Evolutionary conservation across 92 coral and sea anemone species (phyloP), one percentile per base, ranked within the genome.

Genomic region (Phenganax marumi): DNA sequence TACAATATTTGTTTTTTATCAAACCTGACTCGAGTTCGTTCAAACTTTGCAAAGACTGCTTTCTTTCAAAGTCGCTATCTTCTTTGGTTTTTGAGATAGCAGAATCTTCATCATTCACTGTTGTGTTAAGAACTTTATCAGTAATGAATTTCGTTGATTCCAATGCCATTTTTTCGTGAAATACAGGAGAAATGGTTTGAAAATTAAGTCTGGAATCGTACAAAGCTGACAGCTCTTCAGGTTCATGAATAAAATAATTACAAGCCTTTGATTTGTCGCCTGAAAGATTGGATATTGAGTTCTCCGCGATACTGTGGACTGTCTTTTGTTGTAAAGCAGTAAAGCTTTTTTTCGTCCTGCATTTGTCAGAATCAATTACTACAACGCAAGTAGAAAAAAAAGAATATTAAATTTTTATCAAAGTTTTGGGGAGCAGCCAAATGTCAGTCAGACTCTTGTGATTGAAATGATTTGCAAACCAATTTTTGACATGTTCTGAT

Each of bases 201-300:
- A 76, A 76, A 55, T 56, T 49, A 50, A 57, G 3, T 56, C 50
- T 56, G 12, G 81, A 39, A 24, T 76, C 81, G 22, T 54, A 56
- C 48, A 76, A 39, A 12, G 81, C 81, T 12, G 50, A 54, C 25
- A 54, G 68, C 68, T 76, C 81, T 39, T 76, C 81, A 25, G 81
- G 81, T 12, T 76, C 81, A 48, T 76, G 81, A 25, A 76, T 56
- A 56, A 76, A 76, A 12, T 39, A 3, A 56, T 74, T 56, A 66
- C 49, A 66, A 25, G 6, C 26, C 33, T 17, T 17, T 50, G 8
- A 68, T 54, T 22, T 76, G 52, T 76, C 81, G 68, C 68, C 33
- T 51, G 81, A 21, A 39, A 72, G 50, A 14, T 58, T 76, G 52
- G 43, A 22, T 74, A 7, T 43, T 50, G 26, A 50, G 48, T 26